Percentiles rank a stretch among this genome's conserved stretches.
Conservation (phyloP, 2,113 vertebrate species). For the Notothenia coriiceps region DNA sequence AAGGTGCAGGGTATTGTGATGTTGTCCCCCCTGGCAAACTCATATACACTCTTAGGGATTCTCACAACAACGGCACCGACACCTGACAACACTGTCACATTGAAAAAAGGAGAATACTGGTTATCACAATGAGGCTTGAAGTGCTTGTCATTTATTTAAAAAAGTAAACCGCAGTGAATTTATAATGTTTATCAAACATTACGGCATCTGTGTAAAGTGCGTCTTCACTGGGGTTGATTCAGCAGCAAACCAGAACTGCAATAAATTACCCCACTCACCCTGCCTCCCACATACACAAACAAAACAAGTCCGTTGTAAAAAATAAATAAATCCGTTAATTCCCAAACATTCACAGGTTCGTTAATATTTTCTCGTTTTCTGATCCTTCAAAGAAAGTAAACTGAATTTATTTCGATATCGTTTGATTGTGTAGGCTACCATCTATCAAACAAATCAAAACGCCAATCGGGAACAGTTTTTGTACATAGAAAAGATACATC, state of each 20-base stretch:
- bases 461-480: too few relatives aligned
- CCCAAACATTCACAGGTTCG: background rate
- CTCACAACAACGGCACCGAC: constrained; percentile 25
- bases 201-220: background rate
- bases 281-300: background rate
- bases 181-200: background rate
- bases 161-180: background rate
- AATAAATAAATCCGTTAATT: background rate
- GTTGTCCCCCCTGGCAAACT: constrained; percentile 69
- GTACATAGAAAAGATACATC: background rate
- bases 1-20: constrained; percentile 74
- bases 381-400: background rate
- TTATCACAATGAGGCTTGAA: background rate
- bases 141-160: background rate
- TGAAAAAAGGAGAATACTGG: background rate
- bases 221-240: background rate
- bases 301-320: background rate
- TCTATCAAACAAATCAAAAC: background rate
- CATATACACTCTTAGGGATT: background rate
- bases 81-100: constrained; percentile 51
- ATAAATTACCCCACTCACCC: background rate
- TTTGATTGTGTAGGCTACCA: background rate
- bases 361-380: too few relatives aligned
- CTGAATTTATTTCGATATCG: background rate
- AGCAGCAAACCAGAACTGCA: background rate